phyloP scores from a whole-genome alignment of 2,888 invertebrate genomes.

The Prosopocoilus inquinatus region DNA sequence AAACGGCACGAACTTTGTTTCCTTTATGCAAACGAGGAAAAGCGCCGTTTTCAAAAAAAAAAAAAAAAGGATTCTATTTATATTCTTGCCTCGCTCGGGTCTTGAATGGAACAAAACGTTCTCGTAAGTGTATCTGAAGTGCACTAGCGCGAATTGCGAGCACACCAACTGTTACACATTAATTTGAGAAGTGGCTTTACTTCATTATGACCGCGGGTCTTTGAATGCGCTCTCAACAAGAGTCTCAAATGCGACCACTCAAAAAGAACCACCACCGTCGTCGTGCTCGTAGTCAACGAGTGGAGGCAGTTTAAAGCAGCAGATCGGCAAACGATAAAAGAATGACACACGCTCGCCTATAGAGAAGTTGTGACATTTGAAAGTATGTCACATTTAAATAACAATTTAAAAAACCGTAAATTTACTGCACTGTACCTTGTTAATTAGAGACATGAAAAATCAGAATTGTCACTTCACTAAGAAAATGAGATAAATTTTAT shows the following conservation, averaged over 20 bases:
- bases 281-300: background rate
- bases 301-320: background rate
- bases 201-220: constrained; percentile 8
- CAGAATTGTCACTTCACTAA: too few relatives aligned
- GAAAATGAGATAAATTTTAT: too few relatives aligned
- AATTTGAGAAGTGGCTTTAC: constrained; percentile 28
- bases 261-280: background rate
- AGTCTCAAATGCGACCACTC: constrained; percentile 5
- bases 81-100: too few relatives aligned
- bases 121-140: constrained; percentile 1
- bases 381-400: background rate
- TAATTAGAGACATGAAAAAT: too few relatives aligned
- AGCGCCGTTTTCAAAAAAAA: too few relatives aligned
- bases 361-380: constrained; percentile 1
- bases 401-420: background rate
- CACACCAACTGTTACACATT: constrained; percentile 39
- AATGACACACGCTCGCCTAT: background rate
- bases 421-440: too few relatives aligned
- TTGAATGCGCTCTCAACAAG: background rate
- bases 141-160: constrained; percentile 27
- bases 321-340: background rate
- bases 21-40: too few relatives aligned
- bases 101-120: background rate
- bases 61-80: too few relatives aligned
- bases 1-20: too few relatives aligned